phyloP scores from a whole-genome alignment of 2,797 vertebrate species.

The Falco concolor region DNA sequence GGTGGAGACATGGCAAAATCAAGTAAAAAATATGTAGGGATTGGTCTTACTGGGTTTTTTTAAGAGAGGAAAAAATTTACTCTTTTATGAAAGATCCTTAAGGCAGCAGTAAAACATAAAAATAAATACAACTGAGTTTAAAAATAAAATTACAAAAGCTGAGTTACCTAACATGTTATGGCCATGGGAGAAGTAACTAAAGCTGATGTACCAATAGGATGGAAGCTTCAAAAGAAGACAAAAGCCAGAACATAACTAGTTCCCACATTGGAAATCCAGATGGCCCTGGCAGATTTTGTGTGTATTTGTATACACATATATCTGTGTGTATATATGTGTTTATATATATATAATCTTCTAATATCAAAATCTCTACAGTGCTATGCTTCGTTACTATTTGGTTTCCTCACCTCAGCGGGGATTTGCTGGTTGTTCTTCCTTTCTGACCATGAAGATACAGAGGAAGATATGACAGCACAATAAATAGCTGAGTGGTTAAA shows the following conservation, averaged over 20 bases:
- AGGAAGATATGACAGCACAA: background rate
- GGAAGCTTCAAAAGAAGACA: background rate
- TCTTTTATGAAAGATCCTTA: background rate
- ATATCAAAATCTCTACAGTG: background rate
- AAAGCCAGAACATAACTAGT: constrained; percentile 10
- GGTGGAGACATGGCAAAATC: background rate
- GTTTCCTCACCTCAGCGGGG: background rate
- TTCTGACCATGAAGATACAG: background rate
- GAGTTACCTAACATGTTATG: background rate
- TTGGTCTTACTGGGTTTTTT: background rate
- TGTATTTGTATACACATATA: constrained; percentile 3
- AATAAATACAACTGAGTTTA: background rate
- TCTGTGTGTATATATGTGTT: background rate
- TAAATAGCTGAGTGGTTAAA: constrained; percentile 37
- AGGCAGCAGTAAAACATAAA: background rate
- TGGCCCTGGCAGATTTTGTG: constrained; percentile 29
- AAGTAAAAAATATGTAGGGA: background rate
- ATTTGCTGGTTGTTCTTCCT: background rate
- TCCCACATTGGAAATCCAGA: constrained; percentile 14
- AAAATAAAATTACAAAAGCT: background rate
- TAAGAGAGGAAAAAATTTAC: background rate
- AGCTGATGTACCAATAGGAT: background rate
- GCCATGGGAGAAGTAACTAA: background rate
- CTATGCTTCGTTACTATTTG: background rate
- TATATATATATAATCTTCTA: background rate